Evolutionary conservation across 2,113 vertebrate species (phyloP), one percentile per base, ranked within the genome.

Genomic region (Sylvicapra grimmia): DNA sequence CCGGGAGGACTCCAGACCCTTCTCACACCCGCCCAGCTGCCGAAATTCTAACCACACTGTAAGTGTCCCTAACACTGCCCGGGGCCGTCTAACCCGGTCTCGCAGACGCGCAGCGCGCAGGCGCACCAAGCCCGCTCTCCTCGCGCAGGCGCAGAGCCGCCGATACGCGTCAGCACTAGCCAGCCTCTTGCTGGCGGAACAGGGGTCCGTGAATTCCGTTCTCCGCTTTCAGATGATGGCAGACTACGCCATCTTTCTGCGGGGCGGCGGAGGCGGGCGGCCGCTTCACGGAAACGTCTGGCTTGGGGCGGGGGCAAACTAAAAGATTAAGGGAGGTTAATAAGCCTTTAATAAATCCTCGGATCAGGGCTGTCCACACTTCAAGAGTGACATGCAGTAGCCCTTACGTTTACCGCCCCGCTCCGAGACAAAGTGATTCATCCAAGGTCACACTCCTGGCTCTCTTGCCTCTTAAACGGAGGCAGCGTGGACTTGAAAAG

Each of bases 101-200:
- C 18, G 1, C 58, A 3, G 56, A 18, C n/a, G 13, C 79, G 3
- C 63, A 89, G 2, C 53, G 89, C 97, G 97, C 97, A 97, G 2
- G 98, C 97, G 97, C 95, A 15, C 68, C n/a, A 0, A 3, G n/a
- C 2, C 2, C 1, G 15, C 59, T 23, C 53, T 4, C 53, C 85
- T 29, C 16, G 94, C 97, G 97, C 98, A 98, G 31, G 97, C 96
- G 97, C 97, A 95, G 47, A 21, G 16, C 79, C 31, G 80, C 72
- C 47, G 25, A 14, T 56, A 19, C 95, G 97, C 96, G 97, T 98
- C 98, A 98, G 98, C 98, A 86, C 58, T 82, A 18, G 68, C 51
- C 0, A 8, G 85, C 27, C 4, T 23, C 18, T 7, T 40, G 6
- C 18, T 19, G 63, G 25, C 53, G 16, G n/a, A 93, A 49, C 47